A percentile compares a stretch with the other conserved stretches of the same genome.
phyloP scores from a whole-genome alignment of 2,113 vertebrate species.

The Paradisaea rubra region DNA sequence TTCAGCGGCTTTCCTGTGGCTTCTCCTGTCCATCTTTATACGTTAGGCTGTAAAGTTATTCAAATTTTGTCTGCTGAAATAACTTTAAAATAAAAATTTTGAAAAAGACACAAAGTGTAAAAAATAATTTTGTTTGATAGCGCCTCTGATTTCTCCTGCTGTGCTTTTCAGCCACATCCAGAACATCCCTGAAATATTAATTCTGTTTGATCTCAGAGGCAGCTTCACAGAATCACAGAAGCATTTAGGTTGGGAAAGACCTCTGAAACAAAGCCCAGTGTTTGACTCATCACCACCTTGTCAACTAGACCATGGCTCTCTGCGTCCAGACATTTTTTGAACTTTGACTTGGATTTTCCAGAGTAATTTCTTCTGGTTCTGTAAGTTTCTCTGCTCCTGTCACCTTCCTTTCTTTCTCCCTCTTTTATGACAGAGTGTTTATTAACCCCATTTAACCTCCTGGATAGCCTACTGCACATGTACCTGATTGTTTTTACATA shows the following conservation, averaged over 20 bases:
- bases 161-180: neutral
- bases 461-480: rapidly evolving
- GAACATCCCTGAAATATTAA: neutral
- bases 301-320: neutral
- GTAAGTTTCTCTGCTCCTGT: neutral
- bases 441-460: neutral
- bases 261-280: neutral
- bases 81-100: neutral
- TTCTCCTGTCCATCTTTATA: neutral
- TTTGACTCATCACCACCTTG: neutral
- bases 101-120: neutral
- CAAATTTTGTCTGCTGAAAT: neutral
- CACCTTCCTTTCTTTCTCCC: neutral
- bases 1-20: neutral
- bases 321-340: neutral
- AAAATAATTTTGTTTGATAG: neutral
- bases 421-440: neutral
- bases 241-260: neutral
- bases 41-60: rapidly evolving
- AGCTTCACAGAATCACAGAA: neutral
- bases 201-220: neutral
- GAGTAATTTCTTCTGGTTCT: neutral
- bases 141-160: neutral
- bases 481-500: neutral
- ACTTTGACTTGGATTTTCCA: neutral